Evolutionary conservation across 1,140 invertebrate species (phyloP).

Genomic region (Piezodorus guildinii): DNA sequence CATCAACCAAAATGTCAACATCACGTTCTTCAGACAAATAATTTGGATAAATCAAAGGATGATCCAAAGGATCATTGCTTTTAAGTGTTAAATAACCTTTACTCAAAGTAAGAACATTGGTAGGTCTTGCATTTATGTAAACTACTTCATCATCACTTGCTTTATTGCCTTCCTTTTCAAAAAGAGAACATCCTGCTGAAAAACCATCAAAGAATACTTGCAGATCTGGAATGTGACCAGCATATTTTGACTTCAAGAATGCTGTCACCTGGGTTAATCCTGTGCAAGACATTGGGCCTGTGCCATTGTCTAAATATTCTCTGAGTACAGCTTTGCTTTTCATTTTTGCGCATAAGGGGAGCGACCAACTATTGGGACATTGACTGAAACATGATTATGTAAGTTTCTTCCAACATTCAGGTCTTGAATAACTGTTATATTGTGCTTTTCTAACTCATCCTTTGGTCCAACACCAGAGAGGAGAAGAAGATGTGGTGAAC

Average conservation of each 20-base stretch:
- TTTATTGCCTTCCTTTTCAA: conserved; percentile 28
- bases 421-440: conserved; percentile 38
- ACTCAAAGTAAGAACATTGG: conserved; percentile 34
- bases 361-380: conserved; percentile 22
- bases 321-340: conserved; percentile 34
- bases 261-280: conserved; percentile 37
- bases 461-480: conserved; percentile 56
- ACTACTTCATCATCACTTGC: conserved; percentile 8
- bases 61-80: conserved; percentile 38
- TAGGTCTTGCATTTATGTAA: conserved; percentile 24
- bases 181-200: conserved; percentile 43
- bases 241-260: conserved; percentile 29
- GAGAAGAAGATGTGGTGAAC: conserved; percentile 60
- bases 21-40: conserved; percentile 39
- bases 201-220: conserved; percentile 58
- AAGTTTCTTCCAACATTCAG: conserved; percentile 46
- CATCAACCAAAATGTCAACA: conserved; percentile 36
- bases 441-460: conserved; percentile 39
- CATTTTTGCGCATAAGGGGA: conserved; percentile 33
- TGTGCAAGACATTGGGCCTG: conserved; percentile 37
- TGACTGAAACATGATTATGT: conserved; percentile 41
- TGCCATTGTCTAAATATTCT: conserved; percentile 34
- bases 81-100: conserved; percentile 36
- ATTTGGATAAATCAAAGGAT: conserved; percentile 47
- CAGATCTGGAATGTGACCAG: conserved; percentile 32